A percentile compares a stretch with the other conserved stretches of the same genome.
Evolutionary conservation across 2,888 invertebrate species (phyloP).

Genomic region (Notocelia uddmanniana): DNA sequence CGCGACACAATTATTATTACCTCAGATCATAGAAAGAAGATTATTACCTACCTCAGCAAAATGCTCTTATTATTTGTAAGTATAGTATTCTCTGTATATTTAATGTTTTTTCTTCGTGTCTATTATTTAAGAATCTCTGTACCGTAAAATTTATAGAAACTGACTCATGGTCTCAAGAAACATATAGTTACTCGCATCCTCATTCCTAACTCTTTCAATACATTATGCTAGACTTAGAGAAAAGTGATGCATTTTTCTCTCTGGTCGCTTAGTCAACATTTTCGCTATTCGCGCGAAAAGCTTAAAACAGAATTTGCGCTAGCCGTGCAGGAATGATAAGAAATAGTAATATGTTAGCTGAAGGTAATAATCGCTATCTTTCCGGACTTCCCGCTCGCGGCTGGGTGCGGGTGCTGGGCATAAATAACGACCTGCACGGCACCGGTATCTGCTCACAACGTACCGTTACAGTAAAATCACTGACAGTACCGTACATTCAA

Average conservation of each 20-base stretch:
- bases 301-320: neutral
- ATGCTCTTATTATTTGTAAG: neutral
- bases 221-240: no score
- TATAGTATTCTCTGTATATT: neutral
- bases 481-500: neutral
- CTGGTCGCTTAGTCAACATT: no score
- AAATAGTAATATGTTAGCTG: constrained; percentile 7
- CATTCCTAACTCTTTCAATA: no score
- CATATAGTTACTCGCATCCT: no score
- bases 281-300: neutral
- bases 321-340: constrained; percentile 13
- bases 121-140: no score
- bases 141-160: no score
- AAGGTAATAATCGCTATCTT: constrained; percentile 39
- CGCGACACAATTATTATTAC: constrained; percentile 17
- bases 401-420: constrained; percentile 12
- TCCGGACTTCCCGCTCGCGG: constrained; percentile 24
- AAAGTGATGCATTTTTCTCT: no score
- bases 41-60: constrained; percentile 13
- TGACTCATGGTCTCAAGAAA: no score
- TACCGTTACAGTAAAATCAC: constrained; percentile 7
- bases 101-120: neutral
- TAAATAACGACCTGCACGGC: constrained; percentile 28
- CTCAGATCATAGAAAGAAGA: no score
- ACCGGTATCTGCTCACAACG: constrained; percentile 22